Evolutionary conservation across 2,113 vertebrate species (phyloP), one percentile per base, ranked within the genome.

Genomic region (Malurus cyaneus): DNA sequence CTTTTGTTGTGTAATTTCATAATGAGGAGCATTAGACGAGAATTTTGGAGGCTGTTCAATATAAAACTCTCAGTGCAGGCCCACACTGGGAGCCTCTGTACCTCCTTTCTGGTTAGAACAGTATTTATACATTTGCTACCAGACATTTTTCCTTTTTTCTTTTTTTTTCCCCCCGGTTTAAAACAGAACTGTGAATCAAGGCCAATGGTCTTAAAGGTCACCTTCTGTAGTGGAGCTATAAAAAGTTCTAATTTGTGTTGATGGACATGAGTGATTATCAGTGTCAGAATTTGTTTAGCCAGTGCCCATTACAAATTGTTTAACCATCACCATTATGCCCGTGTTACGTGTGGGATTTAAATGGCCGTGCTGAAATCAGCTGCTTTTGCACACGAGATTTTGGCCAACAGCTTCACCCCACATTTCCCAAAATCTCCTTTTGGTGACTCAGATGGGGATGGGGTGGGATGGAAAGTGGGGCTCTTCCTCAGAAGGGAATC

Each of bases 191-290:
- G 89, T 84, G 87, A 89, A 91, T 92, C 91, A 88, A 93, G 81
- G 81, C 89, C 81, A 93, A 15, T 86, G 79, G 52, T 95, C 94
- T 95, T 93, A 95, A 96, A 97, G 93, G 93, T 94, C 93, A 92
- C 95, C 93, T 94, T 97, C 96, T 93, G 90, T 80, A 96, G 88
- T 70, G 64, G 34, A 95, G 94, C 92, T 97, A 97, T 93, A 91
- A 94, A 95, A 93, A 94, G 89, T 90, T 88, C 85, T 96, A 77
- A 80, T 96, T 93, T 83, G 32, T 80, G 85, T 88, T 97, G 94
- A 95, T 94, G 87, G 94, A 95, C 78, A 49, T 69, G 91, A 92
- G 59, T 95, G 96, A 94, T 95, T 92, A 96, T 95, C 89, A 81
- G 74, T 94, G 93, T 96, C 96, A 95, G 88, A 85, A 94, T 80